Evolutionary conservation across 1,140 invertebrate genomes (phyloP).

Genomic region (Macrotrachela quadricornifera): DNA sequence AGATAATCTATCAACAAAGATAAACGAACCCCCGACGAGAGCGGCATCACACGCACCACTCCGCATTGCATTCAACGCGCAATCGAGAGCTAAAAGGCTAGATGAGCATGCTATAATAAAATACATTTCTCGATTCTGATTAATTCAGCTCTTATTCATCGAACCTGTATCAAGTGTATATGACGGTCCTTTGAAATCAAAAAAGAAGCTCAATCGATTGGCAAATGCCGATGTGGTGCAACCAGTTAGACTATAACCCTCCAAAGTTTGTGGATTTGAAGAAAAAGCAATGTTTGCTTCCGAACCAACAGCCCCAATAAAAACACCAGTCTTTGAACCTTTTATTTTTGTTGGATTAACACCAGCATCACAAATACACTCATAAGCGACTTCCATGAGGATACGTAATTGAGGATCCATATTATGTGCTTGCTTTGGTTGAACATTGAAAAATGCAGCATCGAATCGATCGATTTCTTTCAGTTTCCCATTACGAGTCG

Average conservation of each 20-base stretch:
- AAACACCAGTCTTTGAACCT: conserved; percentile 68
- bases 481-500: conserved; percentile 60
- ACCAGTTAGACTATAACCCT: conserved; percentile 74
- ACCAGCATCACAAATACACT: conserved; percentile 80
- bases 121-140: too few relatives aligned
- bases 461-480: conserved; percentile 69
- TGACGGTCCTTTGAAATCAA: conserved; percentile 73
- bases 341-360: conserved; percentile 53
- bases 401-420: conserved; percentile 87
- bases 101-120: conserved; percentile 87
- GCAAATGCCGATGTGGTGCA: conserved; percentile 81
- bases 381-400: conserved; percentile 69
- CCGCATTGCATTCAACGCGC: conserved; percentile 58
- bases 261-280: conserved; percentile 38
- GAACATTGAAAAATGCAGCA: conserved; percentile 71
- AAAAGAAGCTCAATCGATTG: conserved; percentile 79
- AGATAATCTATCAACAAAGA: too few relatives aligned
- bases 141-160: too few relatives aligned
- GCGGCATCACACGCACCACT: conserved; percentile 70
- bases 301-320: conserved; percentile 60
- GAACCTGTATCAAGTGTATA: conserved; percentile 63
- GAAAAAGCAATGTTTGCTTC: conserved; percentile 61
- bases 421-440: conserved; percentile 65
- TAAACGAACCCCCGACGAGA: conserved; percentile 50
- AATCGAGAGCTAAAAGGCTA: conserved; percentile 60